Base-by-base conservation (phyloP, 1,140 invertebrate genomes). In the Tetragnatha versicolor region DNA sequence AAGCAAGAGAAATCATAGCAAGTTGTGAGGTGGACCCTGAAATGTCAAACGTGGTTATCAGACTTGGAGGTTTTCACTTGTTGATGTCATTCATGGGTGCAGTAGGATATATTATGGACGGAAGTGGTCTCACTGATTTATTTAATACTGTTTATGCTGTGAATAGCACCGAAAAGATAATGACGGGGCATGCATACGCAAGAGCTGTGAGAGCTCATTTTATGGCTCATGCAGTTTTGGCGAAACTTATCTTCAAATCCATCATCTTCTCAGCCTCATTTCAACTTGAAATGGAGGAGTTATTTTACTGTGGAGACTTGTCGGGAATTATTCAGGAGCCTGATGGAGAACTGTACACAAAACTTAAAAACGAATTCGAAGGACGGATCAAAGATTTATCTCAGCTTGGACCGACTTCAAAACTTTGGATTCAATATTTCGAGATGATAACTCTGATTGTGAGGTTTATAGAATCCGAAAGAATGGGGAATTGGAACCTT, bases 171-270 rank as follows among this genome's bases (percentile, higher is more conserved):
- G 60, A 63, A n/a, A 63, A 39, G 20, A 63, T 63, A 2, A 63
- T 63, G 5, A 31, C 31, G 27, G 33, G 33, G 10, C 31, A 63
- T 22, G 2, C 60, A 31, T 37, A 63, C 29, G 4, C 33, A 0
- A 31, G 60, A 63, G 60, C 60, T 31, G 20, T 39, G 29, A 35
- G 35, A 63, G 60, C 27, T 17, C 27, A 63, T 63, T 31, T 63
- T 37, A 20, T 63, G 31, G 35, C 29, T 0, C 31, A 35, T 3
- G 4, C 27, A 7, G 60, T 31, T 33, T 33, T 63, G 14, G 25
- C 0, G 27, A 20, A 6, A 58, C 17, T 29, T 58, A 1, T 1
- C 7, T 25, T 58, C 6, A 25, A n/a, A n/a, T n/a, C n/a, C n/a
- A n/a, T n/a, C n/a, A n/a, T n/a, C n/a, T n/a, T n/a, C n/a, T n/a